Evolutionary conservation across 2,797 vertebrate species (phyloP).

Genomic region (Rhynchonycteris naso): DNA sequence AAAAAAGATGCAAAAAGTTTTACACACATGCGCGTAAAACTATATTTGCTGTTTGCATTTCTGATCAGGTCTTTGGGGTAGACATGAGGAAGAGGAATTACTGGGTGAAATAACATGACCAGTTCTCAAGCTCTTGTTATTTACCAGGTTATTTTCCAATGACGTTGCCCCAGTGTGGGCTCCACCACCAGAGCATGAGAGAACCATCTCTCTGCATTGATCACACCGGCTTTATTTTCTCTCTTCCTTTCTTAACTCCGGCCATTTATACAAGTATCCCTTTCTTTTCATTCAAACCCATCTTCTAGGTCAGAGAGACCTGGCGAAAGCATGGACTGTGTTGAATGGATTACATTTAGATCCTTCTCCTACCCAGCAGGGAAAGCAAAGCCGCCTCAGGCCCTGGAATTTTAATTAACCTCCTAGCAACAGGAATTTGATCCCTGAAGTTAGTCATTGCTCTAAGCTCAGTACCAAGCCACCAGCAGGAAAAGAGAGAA

Average conservation of each 20-base stretch:
- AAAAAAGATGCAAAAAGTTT: too few relatives aligned
- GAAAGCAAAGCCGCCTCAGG: neutral
- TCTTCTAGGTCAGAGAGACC: neutral
- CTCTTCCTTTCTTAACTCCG: neutral
- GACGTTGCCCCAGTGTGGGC: neutral
- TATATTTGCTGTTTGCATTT: slow-evolving; percentile 44
- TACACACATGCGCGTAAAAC: neutral
- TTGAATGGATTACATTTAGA: neutral
- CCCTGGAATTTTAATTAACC: slow-evolving; percentile 41
- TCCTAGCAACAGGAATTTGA: neutral
- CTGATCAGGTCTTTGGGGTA: slow-evolving; percentile 6
- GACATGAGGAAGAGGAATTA: neutral
- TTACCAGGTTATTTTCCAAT: neutral
- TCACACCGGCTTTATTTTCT: neutral
- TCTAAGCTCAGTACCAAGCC: neutral
- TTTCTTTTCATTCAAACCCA: neutral
- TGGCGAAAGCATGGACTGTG: neutral
- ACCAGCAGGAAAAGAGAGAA: neutral
- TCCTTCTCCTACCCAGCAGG: neutral
- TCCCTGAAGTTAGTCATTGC: neutral
- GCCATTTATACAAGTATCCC: neutral
- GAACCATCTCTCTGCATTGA: neutral
- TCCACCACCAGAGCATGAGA: neutral
- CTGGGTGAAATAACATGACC: neutral
- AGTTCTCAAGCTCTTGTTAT: neutral